These are phyloP conservation scores for Austrofundulus limnaeus DNA, from an alignment of 2,113 vertebrate genomes.

Conservation along the genomic window DNA sequence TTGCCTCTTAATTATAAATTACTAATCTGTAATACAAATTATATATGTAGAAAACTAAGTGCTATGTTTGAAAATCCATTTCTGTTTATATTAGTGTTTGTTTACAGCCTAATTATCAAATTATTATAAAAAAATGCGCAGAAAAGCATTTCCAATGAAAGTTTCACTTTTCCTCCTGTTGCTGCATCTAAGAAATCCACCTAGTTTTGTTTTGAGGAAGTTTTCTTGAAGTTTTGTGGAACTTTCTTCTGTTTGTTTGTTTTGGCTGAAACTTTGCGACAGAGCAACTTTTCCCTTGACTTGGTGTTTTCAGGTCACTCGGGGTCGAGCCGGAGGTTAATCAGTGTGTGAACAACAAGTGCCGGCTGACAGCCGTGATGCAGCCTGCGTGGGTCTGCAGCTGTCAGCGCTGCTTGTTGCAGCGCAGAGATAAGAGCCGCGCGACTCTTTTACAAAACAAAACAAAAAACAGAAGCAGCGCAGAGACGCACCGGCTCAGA, in stretches of 20 bases:
- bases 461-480: no score
- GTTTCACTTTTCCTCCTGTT: no score
- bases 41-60: neutral
- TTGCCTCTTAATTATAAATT: neutral
- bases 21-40: neutral
- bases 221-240: no score
- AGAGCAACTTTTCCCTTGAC: neutral
- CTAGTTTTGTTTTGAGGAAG: no score
- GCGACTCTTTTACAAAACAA: constrained; percentile 17
- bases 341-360: constrained; percentile 10
- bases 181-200: no score
- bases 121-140: neutral
- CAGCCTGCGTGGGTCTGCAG: constrained; percentile 14
- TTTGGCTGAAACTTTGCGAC: neutral
- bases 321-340: constrained; percentile 8
- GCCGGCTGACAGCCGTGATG: constrained; percentile 11
- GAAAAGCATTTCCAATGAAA: neutral
- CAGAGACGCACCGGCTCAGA: constrained; percentile 14
- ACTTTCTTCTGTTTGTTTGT: neutral
- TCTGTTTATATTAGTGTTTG: neutral
- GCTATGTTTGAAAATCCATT: neutral
- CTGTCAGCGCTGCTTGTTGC: constrained; percentile 38
- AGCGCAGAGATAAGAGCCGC: constrained; percentile 18
- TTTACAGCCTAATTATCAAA: neutral
- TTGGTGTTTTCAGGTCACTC: no score